Base-by-base conservation (phyloP, 2,888 invertebrate species). In the Phaonia tiefii region DNA sequence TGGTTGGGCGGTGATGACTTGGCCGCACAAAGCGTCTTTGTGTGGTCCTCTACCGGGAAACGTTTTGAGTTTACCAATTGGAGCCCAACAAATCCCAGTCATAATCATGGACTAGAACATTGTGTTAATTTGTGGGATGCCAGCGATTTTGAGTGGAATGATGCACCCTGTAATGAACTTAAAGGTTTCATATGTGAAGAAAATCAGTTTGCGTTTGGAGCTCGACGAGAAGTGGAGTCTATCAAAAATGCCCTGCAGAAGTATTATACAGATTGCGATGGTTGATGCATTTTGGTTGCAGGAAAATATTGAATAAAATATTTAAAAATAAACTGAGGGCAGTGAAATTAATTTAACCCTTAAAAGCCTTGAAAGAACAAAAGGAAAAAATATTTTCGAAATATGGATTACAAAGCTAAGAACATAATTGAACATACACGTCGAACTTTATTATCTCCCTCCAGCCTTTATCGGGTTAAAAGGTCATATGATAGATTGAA, bases 101-200 rank as follows among this genome's bases (percentile, higher is more conserved):
- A 75, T 46, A 63, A 63, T 39, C 60, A 72, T 0, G 42, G 39
- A 11, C n/a, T 63, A 1, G 79, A 80, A 25, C 42, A 75, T 42
- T 80, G 79, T 54, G 72, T 56, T 20, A 71, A 80, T 44, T 46
- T 75, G 10, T 80, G 72, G 72, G 79, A 72, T 44, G 17, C 15
- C 22, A 72, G 75, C 8, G 79, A 80, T 65, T 80, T 75, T 10
- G 79, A 80, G 37, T 80, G 79, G 79, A 80, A 80, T 56, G 79
- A 80, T 69, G 72, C 44, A 0, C 11, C 25, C 0, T 80, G 79
- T 15, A 37, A 20, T 15, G n/a, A 51, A 1, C 67, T 56, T 46
- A 75, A 72, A 3, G 75, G 80, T 15, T 80, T 65, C 10, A 70
- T 80, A 42, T 80, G 80, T 60, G 80, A 80, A 70, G 80, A 72